These are phyloP conservation scores for Hesperophylax magnus DNA, from an alignment of 1,140 invertebrate genomes.

Conservation along the genomic window DNA sequence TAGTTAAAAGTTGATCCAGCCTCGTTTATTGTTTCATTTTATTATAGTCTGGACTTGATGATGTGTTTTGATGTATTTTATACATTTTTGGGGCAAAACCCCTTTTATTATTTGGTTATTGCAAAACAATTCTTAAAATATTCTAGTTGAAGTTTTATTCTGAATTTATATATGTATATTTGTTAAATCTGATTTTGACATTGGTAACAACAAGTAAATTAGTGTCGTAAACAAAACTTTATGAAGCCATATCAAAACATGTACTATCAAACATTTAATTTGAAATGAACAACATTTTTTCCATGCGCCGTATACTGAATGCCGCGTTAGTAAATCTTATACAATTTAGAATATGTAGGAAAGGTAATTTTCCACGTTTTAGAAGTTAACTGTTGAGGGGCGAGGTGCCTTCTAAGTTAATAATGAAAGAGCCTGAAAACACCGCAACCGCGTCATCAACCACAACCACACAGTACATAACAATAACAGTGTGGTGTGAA, in stretches of 20 bases:
- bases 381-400: slow-evolving; percentile 58
- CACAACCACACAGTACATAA: not conserved
- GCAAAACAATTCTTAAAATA: slow-evolving; percentile 11
- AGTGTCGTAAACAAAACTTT: not conserved
- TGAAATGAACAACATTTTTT: not conserved
- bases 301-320: slow-evolving; percentile 44
- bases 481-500: not conserved
- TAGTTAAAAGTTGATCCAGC: slow-evolving; percentile 28
- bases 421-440: slow-evolving; percentile 55
- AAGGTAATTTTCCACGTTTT: slow-evolving; percentile 57
- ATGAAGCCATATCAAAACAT: not conserved
- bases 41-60: slow-evolving; percentile 15
- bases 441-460: slow-evolving; percentile 15
- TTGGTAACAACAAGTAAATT: not conserved
- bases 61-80: slow-evolving; percentile 19
- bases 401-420: slow-evolving; percentile 58
- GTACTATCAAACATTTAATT: not conserved
- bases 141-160: slow-evolving; percentile 34
- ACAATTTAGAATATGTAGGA: slow-evolving; percentile 49
- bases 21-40: slow-evolving; percentile 2
- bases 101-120: slow-evolving; percentile 7
- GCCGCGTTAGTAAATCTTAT: slow-evolving; percentile 57
- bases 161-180: slow-evolving; percentile 47
- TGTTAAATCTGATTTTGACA: not conserved
- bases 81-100: not conserved